A percentile compares a stretch with the other conserved stretches of the same genome.
Evolutionary conservation across 2,797 vertebrate species (phyloP).

Genomic region (Neopelma chrysocephalum): DNA sequence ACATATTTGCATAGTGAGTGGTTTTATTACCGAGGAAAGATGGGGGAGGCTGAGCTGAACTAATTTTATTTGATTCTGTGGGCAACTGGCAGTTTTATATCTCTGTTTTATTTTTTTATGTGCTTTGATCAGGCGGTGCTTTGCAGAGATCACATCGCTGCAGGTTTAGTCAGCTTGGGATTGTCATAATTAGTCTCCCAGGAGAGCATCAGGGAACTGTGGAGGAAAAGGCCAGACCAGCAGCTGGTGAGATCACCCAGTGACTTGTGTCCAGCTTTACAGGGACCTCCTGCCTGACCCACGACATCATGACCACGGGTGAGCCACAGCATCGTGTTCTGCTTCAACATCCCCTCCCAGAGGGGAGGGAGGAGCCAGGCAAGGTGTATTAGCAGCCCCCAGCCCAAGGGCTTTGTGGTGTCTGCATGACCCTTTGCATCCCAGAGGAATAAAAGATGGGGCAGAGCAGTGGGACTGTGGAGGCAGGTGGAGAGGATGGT

Average conservation of each 20-base stretch:
- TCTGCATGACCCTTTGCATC: not conserved
- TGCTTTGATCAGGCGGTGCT: not conserved
- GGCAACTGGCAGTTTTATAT: not conserved
- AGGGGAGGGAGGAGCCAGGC: not conserved
- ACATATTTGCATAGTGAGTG: not conserved
- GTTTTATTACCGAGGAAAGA: not conserved
- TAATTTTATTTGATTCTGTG: not conserved
- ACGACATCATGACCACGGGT: not conserved
- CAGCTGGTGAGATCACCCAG: not conserved
- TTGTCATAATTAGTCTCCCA: not conserved
- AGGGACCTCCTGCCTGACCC: not conserved
- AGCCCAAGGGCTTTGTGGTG: not conserved
- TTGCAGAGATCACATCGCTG: not conserved
- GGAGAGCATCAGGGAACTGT: not conserved
- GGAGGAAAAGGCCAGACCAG: not conserved
- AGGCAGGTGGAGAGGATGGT: not conserved
- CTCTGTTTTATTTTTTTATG: not conserved
- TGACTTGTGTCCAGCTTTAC: not conserved
- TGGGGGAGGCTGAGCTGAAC: not conserved
- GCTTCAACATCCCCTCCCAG: not conserved
- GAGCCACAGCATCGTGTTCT: fast-evolving
- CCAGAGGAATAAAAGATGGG: not conserved
- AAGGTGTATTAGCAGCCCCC: not conserved
- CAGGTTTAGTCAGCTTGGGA: not conserved
- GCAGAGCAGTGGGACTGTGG: not conserved